Percentiles rank a stretch among this genome's conserved stretches.
Evolutionary conservation across 2,113 vertebrate genomes (phyloP).

Genomic region (Thinocorus orbignyianus): DNA sequence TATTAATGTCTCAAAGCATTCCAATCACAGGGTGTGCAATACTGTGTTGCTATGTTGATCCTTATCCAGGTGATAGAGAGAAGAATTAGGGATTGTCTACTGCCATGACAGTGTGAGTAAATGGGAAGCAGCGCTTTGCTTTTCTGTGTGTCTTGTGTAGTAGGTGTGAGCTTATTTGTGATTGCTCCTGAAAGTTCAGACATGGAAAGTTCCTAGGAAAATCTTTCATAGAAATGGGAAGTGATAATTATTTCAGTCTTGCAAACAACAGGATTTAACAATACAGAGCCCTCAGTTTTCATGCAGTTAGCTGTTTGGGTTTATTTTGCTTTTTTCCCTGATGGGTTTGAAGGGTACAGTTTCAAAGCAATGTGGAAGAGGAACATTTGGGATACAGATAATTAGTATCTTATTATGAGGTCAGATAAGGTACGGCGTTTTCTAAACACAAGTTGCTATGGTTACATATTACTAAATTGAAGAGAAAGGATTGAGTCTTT

Average conservation of each 20-base stretch:
- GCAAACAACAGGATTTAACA: background rate
- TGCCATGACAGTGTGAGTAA: background rate
- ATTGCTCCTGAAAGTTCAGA: background rate
- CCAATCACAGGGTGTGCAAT: background rate
- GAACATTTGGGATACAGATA: constrained; percentile 21
- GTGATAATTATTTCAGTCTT: background rate
- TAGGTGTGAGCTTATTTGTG: background rate
- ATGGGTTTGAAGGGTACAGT: background rate
- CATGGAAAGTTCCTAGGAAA: background rate
- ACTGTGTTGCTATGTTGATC: background rate
- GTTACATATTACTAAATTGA: background rate
- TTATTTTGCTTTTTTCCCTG: background rate
- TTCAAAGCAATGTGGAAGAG: constrained; percentile 20
- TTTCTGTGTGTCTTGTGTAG: background rate
- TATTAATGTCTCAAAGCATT: background rate
- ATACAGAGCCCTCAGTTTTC: background rate
- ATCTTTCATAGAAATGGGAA: background rate
- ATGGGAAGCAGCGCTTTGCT: background rate
- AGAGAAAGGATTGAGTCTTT: background rate
- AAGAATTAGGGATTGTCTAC: background rate
- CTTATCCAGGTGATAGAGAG: background rate
- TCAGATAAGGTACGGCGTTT: constrained; percentile 9
- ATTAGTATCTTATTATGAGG: background rate
- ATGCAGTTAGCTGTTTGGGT: background rate
- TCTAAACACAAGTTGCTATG: background rate